A percentile compares a stretch with the other conserved stretches of the same genome.
These are phyloP conservation scores for Fregetta grallaria DNA, from an alignment of 2,113 vertebrate species.

Conservation along the genomic window DNA sequence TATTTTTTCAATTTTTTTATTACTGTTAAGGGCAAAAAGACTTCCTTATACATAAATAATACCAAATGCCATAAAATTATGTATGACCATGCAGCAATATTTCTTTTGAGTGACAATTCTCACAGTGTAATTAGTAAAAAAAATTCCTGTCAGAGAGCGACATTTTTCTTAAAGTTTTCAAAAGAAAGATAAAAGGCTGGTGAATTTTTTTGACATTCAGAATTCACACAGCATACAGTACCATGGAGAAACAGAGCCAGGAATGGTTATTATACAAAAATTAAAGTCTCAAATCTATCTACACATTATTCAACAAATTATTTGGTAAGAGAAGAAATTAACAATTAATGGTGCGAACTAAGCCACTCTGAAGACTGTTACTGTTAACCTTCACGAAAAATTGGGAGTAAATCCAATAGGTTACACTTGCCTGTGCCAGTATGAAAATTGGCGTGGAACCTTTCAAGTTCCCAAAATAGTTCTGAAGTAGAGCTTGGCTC, in stretches of 20 bases:
- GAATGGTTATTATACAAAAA: not conserved
- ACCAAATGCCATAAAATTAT: not conserved
- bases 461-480: not conserved
- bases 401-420: not conserved
- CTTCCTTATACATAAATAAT: not conserved
- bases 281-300: not conserved
- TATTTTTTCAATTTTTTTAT: not conserved
- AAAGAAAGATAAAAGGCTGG: not conserved
- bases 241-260: not conserved
- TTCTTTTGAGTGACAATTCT: not conserved
- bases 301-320: not conserved
- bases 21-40: not conserved
- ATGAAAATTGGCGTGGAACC: not conserved
- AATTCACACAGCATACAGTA: not conserved
- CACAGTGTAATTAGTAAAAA: not conserved
- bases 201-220: not conserved
- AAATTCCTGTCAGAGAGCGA: not conserved
- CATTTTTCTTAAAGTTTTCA: not conserved
- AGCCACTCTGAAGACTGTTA: not conserved
- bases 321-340: not conserved
- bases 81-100: not conserved
- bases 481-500: not conserved
- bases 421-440: not conserved
- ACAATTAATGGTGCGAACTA: accelerated
- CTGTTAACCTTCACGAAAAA: not conserved